Conservation (phyloP, 2,113 vertebrate species). For the Calidris pygmaea region DNA sequence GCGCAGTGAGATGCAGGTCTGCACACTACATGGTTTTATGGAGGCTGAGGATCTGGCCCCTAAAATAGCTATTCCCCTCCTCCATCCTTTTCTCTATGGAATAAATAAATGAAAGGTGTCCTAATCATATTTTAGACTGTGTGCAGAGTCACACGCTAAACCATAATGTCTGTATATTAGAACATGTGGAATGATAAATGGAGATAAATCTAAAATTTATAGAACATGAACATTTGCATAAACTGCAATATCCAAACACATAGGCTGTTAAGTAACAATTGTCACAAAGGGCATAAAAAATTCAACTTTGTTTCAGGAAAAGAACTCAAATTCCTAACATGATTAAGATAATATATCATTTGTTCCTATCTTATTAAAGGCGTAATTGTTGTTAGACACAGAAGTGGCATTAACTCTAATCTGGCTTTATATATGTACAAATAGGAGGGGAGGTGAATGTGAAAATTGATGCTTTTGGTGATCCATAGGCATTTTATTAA, state of each 20-base stretch:
- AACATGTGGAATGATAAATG: slow-evolving; percentile 83
- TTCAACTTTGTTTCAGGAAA: slow-evolving; percentile 81
- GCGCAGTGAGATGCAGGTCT: neutral
- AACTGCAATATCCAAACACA: slow-evolving; percentile 92
- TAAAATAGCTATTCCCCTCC: neutral
- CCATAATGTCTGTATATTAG: slow-evolving; percentile 73
- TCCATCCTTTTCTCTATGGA: slow-evolving; percentile 9
- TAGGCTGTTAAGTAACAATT: slow-evolving; percentile 83
- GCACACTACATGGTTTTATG: neutral
- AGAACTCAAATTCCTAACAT: slow-evolving; percentile 74
- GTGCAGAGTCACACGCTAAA: neutral
- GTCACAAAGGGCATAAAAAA: slow-evolving; percentile 88
- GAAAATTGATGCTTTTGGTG: slow-evolving; percentile 85
- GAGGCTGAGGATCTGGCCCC: neutral
- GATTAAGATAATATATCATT: slow-evolving; percentile 91
- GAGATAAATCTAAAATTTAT: slow-evolving; percentile 98
- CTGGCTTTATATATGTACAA: slow-evolving; percentile 87
- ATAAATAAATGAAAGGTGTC: slow-evolving; percentile 80
- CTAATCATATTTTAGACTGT: slow-evolving; percentile 80
- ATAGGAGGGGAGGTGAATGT: slow-evolving; percentile 79
- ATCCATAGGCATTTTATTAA: slow-evolving; percentile 97
- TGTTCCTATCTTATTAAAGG: slow-evolving; percentile 82
- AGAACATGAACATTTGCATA: slow-evolving; percentile 93
- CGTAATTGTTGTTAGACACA: slow-evolving; percentile 89
- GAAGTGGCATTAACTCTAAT: slow-evolving; percentile 82